Percentiles rank a stretch among this genome's conserved stretches.
These are phyloP conservation scores for Andrena haemorrhoa DNA, from an alignment of 2,888 invertebrate species.

Conservation along the genomic window DNA sequence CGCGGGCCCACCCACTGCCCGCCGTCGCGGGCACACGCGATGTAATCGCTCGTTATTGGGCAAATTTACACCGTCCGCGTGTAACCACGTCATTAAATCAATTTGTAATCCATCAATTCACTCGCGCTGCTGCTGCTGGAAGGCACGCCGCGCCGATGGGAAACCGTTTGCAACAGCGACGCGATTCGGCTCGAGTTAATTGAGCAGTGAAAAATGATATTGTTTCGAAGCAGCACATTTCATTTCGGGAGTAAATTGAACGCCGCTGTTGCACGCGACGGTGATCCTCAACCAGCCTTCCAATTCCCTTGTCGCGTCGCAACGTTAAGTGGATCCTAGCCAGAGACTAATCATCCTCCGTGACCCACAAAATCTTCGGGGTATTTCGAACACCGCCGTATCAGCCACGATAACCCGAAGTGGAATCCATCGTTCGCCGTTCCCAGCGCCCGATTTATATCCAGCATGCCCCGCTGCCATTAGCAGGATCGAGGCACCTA, in stretches of 20 bases:
- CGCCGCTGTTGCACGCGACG: too few relatives aligned
- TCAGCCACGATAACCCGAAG: not conserved
- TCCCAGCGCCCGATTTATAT: not conserved
- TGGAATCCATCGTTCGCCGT: not conserved
- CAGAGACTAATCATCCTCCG: too few relatives aligned
- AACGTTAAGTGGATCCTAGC: too few relatives aligned
- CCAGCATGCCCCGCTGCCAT: not conserved
- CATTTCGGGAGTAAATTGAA: too few relatives aligned
- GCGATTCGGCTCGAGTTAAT: not conserved
- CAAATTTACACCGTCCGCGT: constrained; percentile 27
- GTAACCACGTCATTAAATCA: constrained; percentile 39
- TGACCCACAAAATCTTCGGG: too few relatives aligned
- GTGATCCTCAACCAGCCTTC: too few relatives aligned
- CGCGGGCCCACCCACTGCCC: not conserved
- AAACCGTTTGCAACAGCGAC: not conserved
- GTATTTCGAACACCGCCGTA: too few relatives aligned
- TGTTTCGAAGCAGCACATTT: not conserved
- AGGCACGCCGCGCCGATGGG: not conserved
- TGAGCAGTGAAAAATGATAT: not conserved
- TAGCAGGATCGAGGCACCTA: not conserved
- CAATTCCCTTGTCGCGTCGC: too few relatives aligned
- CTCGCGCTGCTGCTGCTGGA: not conserved
- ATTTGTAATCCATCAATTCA: constrained; percentile 44
- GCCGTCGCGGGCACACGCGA: not conserved
- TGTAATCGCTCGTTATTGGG: constrained; percentile 29